Percentiles rank a stretch among this genome's conserved stretches.
Evolutionary conservation across 2,113 vertebrate species (phyloP).

Genomic region (Saccopteryx bilineata): DNA sequence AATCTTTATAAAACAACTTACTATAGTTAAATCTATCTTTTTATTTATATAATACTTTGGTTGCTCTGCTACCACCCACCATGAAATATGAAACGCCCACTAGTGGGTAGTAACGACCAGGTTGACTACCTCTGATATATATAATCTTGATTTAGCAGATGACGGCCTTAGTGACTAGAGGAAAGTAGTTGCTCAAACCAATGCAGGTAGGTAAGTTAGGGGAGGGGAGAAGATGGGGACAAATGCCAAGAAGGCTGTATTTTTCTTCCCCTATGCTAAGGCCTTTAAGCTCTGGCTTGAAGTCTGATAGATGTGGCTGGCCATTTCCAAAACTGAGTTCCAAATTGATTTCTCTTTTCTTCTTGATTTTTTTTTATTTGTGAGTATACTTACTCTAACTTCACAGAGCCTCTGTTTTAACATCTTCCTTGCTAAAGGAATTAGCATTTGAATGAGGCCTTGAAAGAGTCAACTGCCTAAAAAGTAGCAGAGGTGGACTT

Average conservation of each 20-base stretch:
- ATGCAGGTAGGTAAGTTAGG: not conserved
- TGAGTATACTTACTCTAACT: not conserved
- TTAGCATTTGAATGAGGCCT: slow-evolving; percentile 44
- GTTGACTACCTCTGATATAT: too few species aligned
- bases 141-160: slow-evolving; percentile 24
- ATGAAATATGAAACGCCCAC: too few species aligned
- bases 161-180: not conserved
- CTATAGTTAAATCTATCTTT: too few species aligned
- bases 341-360: slow-evolving; percentile 11
- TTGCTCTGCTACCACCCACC: too few species aligned
- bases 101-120: too few species aligned
- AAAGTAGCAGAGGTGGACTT: slow-evolving; percentile 49
- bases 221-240: not conserved
- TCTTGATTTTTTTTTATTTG: slow-evolving; percentile 60
- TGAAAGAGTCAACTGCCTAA: slow-evolving; percentile 68
- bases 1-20: too few species aligned
- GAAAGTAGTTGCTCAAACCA: slow-evolving; percentile 49
- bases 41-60: too few species aligned
- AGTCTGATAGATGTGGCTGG: not conserved
- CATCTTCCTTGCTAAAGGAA: slow-evolving; percentile 8
- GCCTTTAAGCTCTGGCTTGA: slow-evolving; percentile 11
- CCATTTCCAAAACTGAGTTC: slow-evolving; percentile 24
- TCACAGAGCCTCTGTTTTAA: too few species aligned
- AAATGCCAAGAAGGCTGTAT: not conserved
- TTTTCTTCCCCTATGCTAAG: not conserved